Evolutionary conservation across 2,797 vertebrate species (phyloP), one percentile per base, ranked within the genome.

Genomic region (Micromesistius poutassou): DNA sequence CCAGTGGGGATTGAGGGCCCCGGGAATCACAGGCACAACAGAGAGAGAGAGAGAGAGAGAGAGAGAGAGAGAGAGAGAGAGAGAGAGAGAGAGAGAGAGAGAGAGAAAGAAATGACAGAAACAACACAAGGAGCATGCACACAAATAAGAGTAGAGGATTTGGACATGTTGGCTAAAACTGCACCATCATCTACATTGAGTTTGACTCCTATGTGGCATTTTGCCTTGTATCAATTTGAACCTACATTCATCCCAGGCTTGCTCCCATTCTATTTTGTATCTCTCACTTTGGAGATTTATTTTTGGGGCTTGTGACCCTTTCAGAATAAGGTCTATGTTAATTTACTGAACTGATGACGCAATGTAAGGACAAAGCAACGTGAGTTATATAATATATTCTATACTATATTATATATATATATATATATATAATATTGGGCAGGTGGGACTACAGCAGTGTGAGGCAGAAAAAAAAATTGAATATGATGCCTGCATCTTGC

Each of bases 51-150:
- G 70, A 71, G 68, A 7, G 4, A 28, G 3, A 16, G 42, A 74
- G 30, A n/a, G 50, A 74, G 33, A 22, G 22, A 40, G 28, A 33
- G 68, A 71, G 68, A 72, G 30, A 72, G 71, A 72, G 30, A 72
- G 28, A 33, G 71, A 33, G 71, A 31, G 71, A 35, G 71, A 35
- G 13, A 73, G 16, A 33, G 82, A 79, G 75, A 35, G 74, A 85
- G 86, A 73, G 68, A 31, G 71, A 66, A n/a, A 66, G 62, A 10
- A 6, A 28, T 66, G 62, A 66, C n/a, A 66, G n/a, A 25, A 66
- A 66, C n/a, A 66, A 66, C 62, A 66, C 13, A 66, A 66, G 62
- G 25, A 66, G 3, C n/a, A 28, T 10, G 9, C 22, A n/a, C 46
- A 50, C 40, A 62, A 22, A 62, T 19, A 28, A 66, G n/a, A 66